phyloP scores from a whole-genome alignment of 2,797 vertebrate species.

The Anisognathus igniventris region DNA sequence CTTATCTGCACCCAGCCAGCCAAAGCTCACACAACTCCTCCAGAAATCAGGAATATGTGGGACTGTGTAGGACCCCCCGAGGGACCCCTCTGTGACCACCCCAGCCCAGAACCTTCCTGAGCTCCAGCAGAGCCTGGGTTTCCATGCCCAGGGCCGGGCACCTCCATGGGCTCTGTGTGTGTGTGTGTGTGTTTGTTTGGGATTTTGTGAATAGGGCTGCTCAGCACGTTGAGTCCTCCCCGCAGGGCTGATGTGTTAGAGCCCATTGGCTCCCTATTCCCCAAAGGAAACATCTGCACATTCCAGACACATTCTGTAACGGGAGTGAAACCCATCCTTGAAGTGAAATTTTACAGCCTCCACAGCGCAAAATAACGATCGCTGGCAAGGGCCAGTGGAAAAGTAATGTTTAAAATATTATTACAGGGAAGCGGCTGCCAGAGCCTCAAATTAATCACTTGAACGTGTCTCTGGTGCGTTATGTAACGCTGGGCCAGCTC shows the following conservation, averaged over 20 bases:
- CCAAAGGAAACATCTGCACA: conserved; percentile 95
- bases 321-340: conserved; percentile 77
- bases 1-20: background rate
- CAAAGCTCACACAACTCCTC: background rate
- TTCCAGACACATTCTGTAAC: conserved; percentile 92
- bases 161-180: background rate
- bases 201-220: conserved; percentile 33
- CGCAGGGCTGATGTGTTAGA: conserved; percentile 28
- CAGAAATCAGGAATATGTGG: background rate
- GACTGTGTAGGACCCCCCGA: background rate
- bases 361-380: conserved; percentile 56
- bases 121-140: background rate
- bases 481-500: conserved; percentile 65
- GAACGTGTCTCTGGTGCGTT: conserved; percentile 59
- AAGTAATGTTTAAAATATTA: conserved; percentile 75
- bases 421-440: conserved; percentile 65
- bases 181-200: conserved; percentile 29
- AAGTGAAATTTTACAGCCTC: conserved; percentile 74
- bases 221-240: conserved; percentile 40
- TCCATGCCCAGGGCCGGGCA: background rate
- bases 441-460: conserved; percentile 66
- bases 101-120: background rate
- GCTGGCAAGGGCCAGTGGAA: conserved; percentile 74
- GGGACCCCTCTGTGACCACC: background rate
- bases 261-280: conserved; percentile 72